Percentiles rank a stretch among this genome's conserved stretches.
Conservation (phyloP, 2,888 invertebrate genomes). For the Syrista parreyssii region DNA sequence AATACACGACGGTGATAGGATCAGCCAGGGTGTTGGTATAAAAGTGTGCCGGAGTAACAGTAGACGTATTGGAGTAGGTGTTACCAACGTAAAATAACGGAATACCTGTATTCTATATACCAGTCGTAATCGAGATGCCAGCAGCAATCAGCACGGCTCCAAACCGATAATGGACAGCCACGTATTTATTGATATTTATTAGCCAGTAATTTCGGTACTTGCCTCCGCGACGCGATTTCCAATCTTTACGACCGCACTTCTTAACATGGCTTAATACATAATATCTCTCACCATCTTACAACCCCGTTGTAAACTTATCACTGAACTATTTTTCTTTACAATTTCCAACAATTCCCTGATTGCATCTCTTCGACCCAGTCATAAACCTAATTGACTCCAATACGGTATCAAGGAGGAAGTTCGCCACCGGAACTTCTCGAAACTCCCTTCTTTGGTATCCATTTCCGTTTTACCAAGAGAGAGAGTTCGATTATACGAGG, state of each 20-base stretch:
- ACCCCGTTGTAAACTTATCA: not conserved
- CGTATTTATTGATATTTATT: constrained; percentile 5
- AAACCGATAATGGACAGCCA: constrained; percentile 2
- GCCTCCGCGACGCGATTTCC: not conserved
- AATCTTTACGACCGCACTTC: not conserved
- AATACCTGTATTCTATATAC: not conserved
- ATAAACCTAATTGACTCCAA: not conserved
- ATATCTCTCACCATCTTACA: not conserved
- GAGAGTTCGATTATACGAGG: not conserved
- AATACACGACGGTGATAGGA: not conserved
- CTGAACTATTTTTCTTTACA: not conserved
- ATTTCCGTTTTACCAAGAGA: not conserved
- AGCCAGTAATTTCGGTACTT: not conserved
- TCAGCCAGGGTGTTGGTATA: not conserved
- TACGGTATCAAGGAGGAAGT: not conserved
- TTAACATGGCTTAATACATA: not conserved
- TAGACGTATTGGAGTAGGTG: not conserved
- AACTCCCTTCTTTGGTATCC: not conserved
- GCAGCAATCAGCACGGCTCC: constrained; percentile 2
- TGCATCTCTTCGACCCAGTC: not conserved
- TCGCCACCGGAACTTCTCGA: not conserved
- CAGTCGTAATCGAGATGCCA: not conserved
- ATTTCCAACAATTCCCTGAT: not conserved
- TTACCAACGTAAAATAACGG: not conserved
- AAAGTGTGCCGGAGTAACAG: not conserved